Evolutionary conservation across 2,113 vertebrate genomes (phyloP), one percentile per base, ranked within the genome.

Genomic region (Prinia subflava): DNA sequence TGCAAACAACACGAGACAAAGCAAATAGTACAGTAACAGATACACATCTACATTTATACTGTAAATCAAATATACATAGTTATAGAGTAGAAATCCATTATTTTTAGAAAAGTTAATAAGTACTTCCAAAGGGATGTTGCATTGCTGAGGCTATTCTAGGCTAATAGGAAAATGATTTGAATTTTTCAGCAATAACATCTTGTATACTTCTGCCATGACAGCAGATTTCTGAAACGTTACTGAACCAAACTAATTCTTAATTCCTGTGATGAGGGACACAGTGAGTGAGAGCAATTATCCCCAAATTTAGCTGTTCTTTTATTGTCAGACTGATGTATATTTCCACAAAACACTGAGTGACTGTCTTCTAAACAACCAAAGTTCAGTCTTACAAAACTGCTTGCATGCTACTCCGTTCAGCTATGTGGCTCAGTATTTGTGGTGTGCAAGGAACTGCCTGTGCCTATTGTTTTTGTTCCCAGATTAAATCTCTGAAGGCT

Each of bases 391-490:
- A 64, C 0, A 0, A 94, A 95, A 95, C 70, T 74, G 53, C 15
- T 91, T 47, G 85, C 71, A 24, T 53, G 62, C 82, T 65, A 28
- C 49, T 78, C n/a, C 0, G 7, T 71, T 71, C 83, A 91, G 69
- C 41, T 60, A 2, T 47, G 70, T 23, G 68, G 69, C 41, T 87
- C 53, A 55, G 57, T 50, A 62, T 83, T 91, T 95, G 85, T 88
- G 81, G 79, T 56, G 63, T 44, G 24, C 64, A 47, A 55, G 3
- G 3, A 89, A 44, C 13, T 2, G 57, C 75, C 75, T 80, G 57
- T 42, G 90, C 37, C 73, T 94, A 75, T 95, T 92, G 89, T 57
- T 92, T 90, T 47, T 81, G 59, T 65, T 67, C 62, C 71, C 55
- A 83, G 79, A 94, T 69, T 74, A 85, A 90, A 86, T 35, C 56